Conservation (phyloP, 1,140 invertebrate species). For the Diorhabda sublineata region DNA sequence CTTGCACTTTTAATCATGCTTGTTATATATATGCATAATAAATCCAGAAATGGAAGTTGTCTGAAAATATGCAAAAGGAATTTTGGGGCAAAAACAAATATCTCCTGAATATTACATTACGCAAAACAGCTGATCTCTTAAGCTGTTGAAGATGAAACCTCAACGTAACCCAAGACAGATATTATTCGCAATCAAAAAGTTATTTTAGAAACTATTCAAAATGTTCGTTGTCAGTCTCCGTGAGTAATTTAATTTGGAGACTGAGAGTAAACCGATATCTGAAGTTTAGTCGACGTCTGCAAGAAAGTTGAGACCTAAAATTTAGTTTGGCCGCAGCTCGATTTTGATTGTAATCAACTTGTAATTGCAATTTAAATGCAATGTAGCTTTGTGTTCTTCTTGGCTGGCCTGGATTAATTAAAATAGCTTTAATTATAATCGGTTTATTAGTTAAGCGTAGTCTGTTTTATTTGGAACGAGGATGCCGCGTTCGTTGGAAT, state of each 20-base stretch:
- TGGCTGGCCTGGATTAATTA: conserved; percentile 26
- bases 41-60: too few relatives aligned
- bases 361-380: conserved; percentile 35
- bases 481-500: neutral
- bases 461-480: conserved; percentile 12
- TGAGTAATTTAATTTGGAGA: conserved; percentile 1
- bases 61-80: too few relatives aligned
- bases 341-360: conserved; percentile 35
- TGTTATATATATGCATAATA: too few relatives aligned
- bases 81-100: too few relatives aligned
- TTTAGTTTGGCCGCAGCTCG: conserved; percentile 10
- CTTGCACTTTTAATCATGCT: too few relatives aligned
- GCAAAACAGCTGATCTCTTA: too few relatives aligned
- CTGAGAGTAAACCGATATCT: conserved; percentile 4
- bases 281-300: conserved; percentile 13
- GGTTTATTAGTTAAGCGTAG: conserved; percentile 21
- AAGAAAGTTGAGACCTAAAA: conserved; percentile 17
- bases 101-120: too few relatives aligned
- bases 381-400: conserved; percentile 22
- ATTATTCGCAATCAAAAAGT: neutral
- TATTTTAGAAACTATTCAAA: neutral
- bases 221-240: neutral
- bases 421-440: conserved; percentile 29
- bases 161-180: neutral
- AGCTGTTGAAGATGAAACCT: too few relatives aligned